phyloP scores from a whole-genome alignment of 2,113 vertebrate species.

The Podilymbus podiceps region DNA sequence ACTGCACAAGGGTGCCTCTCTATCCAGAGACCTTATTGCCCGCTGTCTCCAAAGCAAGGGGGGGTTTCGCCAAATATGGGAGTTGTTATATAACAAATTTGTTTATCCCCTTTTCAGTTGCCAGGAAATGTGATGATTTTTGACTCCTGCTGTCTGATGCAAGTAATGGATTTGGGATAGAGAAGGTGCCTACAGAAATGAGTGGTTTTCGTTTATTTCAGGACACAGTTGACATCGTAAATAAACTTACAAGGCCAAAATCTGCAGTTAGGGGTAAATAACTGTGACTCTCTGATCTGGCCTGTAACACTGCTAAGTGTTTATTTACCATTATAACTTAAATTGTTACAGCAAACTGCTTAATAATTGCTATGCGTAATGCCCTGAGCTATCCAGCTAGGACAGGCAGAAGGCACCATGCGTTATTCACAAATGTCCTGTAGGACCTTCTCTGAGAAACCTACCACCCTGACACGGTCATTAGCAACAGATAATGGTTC shows the following conservation, averaged over 20 bases:
- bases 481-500: background rate
- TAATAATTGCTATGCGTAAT: background rate
- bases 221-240: background rate
- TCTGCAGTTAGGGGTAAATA: background rate
- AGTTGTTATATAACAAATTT: no score
- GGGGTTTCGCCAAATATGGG: background rate
- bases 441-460: background rate
- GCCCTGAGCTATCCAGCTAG: background rate
- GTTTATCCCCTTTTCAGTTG: no score
- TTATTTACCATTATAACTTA: background rate
- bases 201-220: background rate
- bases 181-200: slow-evolving; percentile 3
- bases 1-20: background rate
- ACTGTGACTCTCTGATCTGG: background rate
- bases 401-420: background rate
- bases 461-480: background rate
- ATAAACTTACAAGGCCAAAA: background rate
- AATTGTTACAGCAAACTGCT: background rate
- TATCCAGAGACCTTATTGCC: background rate
- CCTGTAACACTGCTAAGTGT: background rate
- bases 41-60: background rate
- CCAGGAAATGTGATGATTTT: background rate
- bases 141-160: background rate
- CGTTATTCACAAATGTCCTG: background rate
- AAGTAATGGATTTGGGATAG: background rate